A percentile compares a stretch with the other conserved stretches of the same genome.
These are phyloP conservation scores for Callipepla squamata DNA, from an alignment of 2,113 vertebrate genomes.

Conservation along the genomic window DNA sequence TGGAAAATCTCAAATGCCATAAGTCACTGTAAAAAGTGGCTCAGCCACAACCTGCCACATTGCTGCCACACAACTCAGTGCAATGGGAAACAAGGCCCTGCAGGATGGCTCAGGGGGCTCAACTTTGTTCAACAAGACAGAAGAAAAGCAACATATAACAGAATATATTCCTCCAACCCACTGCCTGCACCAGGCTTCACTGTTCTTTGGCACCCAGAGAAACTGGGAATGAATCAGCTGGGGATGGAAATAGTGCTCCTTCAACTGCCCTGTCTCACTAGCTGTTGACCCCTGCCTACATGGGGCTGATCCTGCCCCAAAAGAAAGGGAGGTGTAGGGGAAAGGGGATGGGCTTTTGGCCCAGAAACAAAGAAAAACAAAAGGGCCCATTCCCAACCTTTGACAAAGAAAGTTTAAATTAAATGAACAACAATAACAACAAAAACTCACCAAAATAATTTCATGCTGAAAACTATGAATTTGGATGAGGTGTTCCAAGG, in stretches of 20 bases:
- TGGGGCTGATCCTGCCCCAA: not conserved
- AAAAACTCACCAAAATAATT: conserved; percentile 67
- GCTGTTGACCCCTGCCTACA: not conserved
- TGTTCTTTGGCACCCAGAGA: not conserved
- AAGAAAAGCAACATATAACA: not conserved
- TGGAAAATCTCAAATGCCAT: not conserved
- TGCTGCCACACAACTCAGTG: not conserved
- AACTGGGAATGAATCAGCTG: not conserved
- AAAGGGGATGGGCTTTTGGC: not conserved
- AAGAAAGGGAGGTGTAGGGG: not conserved
- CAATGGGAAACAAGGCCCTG: not conserved
- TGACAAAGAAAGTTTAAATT: conserved; percentile 50
- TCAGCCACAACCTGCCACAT: not conserved
- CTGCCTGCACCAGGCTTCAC: not conserved
- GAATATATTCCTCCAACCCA: not conserved
- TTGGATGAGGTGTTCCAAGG: conserved; percentile 62
- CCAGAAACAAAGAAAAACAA: not conserved
- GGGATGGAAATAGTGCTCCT: not conserved
- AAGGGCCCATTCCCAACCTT: not conserved
- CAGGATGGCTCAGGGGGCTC: not conserved
- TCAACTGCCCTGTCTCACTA: not conserved
- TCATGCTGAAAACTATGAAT: conserved; percentile 62
- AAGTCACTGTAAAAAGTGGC: not conserved
- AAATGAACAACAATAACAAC: not conserved
- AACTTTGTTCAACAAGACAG: not conserved